A percentile compares a stretch with the other conserved stretches of the same genome.
These are phyloP conservation scores for Orius laevigatus DNA, from an alignment of 1,140 invertebrate species.

Conservation along the genomic window DNA sequence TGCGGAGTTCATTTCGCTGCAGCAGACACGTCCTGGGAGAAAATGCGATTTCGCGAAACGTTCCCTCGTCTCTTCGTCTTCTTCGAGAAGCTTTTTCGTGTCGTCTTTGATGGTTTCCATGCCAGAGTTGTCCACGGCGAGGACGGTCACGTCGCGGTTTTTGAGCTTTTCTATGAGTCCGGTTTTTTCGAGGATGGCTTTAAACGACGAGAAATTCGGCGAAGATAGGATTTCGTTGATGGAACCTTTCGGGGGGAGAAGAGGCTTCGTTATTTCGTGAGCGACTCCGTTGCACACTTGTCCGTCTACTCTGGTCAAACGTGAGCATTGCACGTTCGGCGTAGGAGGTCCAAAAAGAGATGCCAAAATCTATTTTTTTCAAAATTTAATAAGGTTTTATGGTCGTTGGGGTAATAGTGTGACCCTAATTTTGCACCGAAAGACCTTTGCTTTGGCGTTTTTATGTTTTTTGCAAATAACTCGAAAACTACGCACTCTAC, in stretches of 20 bases:
- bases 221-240: constrained; percentile 27
- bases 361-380: constrained; percentile 21
- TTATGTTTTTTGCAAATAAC: no score
- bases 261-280: constrained; percentile 29
- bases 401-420: no score
- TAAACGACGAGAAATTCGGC: constrained; percentile 27
- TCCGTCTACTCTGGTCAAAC: constrained; percentile 29
- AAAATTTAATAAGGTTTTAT: no score
- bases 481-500: no score
- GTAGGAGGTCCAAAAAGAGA: constrained; percentile 22
- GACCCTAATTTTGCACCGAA: no score
- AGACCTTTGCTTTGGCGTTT: no score
- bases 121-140: no score
- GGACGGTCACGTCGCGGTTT: background rate
- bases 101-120: constrained; percentile 5
- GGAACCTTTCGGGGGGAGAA: constrained; percentile 26
- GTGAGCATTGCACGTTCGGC: constrained; percentile 37
- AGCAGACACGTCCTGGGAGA: constrained; percentile 28
- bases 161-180: constrained; percentile 4
- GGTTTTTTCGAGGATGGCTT: constrained; percentile 24
- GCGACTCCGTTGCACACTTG: constrained; percentile 30
- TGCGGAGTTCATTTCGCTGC: constrained; percentile 24
- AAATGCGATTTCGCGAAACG: background rate
- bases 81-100: background rate
- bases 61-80: background rate